Evolutionary conservation across 2,888 invertebrate genomes (phyloP).

Genomic region (Eutolmus rufibarbis): DNA sequence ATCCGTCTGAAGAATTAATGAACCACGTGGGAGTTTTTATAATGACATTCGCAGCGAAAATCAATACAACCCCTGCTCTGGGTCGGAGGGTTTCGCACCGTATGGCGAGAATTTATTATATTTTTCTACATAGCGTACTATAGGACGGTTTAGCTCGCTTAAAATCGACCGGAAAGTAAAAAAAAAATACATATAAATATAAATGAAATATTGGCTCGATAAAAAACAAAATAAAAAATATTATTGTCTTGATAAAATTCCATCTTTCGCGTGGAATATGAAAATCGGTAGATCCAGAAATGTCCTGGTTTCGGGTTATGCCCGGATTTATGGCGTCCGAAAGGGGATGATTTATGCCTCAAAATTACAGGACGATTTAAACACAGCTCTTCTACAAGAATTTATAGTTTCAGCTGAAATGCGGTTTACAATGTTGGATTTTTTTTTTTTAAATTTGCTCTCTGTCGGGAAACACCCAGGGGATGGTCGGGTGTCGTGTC

Average conservation of each 20-base stretch:
- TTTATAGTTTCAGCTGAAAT: not conserved
- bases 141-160: not conserved
- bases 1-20: conserved; percentile 5
- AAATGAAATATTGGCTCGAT: not conserved
- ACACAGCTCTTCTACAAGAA: not conserved
- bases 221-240: not conserved
- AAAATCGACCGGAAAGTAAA: not conserved
- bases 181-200: not conserved
- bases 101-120: not conserved
- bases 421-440: not conserved
- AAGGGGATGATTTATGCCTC: not conserved
- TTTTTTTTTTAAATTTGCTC: not conserved
- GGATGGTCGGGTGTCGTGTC: not conserved
- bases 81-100: not conserved
- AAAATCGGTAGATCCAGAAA: not conserved
- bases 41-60: not conserved
- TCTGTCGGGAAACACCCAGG: not conserved
- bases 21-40: conserved; percentile 6
- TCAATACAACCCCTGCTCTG: not conserved
- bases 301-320: not conserved
- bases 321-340: not conserved
- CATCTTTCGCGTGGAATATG: not conserved
- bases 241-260: not conserved
- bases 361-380: not conserved
- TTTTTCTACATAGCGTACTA: not conserved